These are phyloP conservation scores for Drosophila sordidapex DNA, from an alignment of 2,888 invertebrate species.

Conservation along the genomic window DNA sequence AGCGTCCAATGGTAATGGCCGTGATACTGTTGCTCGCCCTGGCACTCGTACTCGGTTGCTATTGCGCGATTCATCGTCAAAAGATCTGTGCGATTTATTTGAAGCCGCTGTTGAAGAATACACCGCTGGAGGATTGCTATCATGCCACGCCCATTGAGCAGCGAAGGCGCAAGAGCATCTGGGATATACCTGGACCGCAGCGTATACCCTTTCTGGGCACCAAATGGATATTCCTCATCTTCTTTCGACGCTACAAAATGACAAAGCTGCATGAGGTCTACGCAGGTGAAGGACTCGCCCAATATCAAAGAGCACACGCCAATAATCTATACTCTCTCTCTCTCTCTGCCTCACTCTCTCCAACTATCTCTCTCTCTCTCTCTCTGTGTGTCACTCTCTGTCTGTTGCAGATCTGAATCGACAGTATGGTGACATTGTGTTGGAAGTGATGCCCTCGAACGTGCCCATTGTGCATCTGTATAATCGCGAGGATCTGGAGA, in stretches of 20 bases:
- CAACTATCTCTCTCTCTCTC: background rate
- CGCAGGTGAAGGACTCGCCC: constrained; percentile 86
- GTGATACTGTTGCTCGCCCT: constrained; percentile 82
- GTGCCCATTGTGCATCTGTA: constrained; percentile 90
- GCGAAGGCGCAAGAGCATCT: constrained; percentile 62
- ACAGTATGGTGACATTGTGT: constrained; percentile 91
- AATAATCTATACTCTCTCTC: constrained; percentile 12
- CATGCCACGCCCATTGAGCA: constrained; percentile 71
- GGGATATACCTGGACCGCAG: constrained; percentile 90
- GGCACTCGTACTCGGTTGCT: constrained; percentile 81
- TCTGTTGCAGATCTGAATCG: constrained; percentile 87
- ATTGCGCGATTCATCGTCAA: constrained; percentile 80
- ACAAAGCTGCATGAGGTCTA: constrained; percentile 92
- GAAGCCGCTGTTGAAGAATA: constrained; percentile 72
- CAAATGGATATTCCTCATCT: constrained; percentile 90
- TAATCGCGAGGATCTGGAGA: constrained; percentile 90
- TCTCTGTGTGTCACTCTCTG: background rate
- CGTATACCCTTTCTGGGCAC: constrained; percentile 91
- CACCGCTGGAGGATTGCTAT: constrained; percentile 70
- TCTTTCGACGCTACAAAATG: constrained; percentile 87
- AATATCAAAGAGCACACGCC: constrained; percentile 3
- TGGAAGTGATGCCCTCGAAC: constrained; percentile 91
- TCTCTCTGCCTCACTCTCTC: background rate
- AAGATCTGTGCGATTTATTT: constrained; percentile 73
- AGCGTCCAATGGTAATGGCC: constrained; percentile 82